phyloP scores from a whole-genome alignment of 2,888 invertebrate genomes.

The Ashinkailepas kermadecensis region DNA sequence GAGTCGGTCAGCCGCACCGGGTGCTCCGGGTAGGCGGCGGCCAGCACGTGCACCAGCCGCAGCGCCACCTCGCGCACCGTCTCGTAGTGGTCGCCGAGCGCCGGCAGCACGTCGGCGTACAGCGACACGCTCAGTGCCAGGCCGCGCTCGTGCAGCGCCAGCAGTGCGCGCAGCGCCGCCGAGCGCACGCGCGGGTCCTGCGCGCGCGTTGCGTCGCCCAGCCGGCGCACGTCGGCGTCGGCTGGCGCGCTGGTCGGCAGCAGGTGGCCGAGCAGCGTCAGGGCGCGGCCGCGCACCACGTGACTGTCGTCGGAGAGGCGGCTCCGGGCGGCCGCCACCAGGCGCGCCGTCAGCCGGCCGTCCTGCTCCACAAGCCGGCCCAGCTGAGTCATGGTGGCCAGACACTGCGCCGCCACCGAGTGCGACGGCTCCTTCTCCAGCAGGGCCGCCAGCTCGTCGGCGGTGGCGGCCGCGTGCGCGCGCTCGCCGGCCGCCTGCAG shows the following conservation, averaged over 20 bases:
- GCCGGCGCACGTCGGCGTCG: not conserved
- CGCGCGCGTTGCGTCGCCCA: not conserved
- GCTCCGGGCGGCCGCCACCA: constrained; percentile 14
- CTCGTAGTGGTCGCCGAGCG: constrained; percentile 86
- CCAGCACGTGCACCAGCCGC: constrained; percentile 74
- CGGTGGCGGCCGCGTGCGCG: not conserved
- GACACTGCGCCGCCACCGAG: not conserved
- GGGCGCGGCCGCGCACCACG: not conserved
- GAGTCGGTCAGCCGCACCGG: constrained; percentile 61
- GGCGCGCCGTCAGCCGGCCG: not conserved
- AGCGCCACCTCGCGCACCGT: constrained; percentile 80
- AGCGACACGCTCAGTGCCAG: constrained; percentile 62
- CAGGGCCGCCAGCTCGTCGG: constrained; percentile 12
- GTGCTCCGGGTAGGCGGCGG: constrained; percentile 80
- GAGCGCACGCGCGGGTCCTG: constrained; percentile 85
- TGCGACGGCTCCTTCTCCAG: not conserved
- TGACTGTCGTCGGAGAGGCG: not conserved
- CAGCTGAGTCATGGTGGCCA: not conserved
- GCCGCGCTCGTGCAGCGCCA: constrained; percentile 67
- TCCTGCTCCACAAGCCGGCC: not conserved
- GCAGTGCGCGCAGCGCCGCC: constrained; percentile 74
- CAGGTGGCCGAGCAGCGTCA: not conserved
- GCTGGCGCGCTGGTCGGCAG: not conserved
- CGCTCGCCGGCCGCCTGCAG: not conserved
- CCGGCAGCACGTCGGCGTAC: constrained; percentile 61